These are phyloP conservation scores for Brotula barbata DNA, from an alignment of 2,797 vertebrate species.

Conservation along the genomic window DNA sequence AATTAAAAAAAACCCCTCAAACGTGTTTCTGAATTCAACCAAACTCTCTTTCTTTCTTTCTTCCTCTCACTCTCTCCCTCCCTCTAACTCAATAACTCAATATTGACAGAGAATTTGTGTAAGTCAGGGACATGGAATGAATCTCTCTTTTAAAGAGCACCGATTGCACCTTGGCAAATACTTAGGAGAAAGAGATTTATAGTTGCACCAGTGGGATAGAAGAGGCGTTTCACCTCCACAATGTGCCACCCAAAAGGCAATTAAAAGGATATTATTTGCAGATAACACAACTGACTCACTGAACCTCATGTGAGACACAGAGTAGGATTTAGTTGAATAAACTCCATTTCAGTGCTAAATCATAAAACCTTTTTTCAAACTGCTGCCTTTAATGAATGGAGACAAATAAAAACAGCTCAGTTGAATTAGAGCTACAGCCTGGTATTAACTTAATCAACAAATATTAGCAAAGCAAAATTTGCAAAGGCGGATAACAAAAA, in stretches of 20 bases:
- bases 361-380: constrained; percentile 6
- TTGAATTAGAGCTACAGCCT: constrained; percentile 12
- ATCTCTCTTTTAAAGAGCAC: constrained; percentile 6
- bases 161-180: neutral
- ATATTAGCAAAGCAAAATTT: constrained; percentile 35
- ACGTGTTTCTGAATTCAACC: too few relatives aligned
- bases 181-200: constrained; percentile 3
- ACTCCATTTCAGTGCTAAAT: constrained; percentile 19
- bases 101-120: constrained; percentile 16
- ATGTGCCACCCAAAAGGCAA: neutral
- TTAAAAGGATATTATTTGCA: neutral
- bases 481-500: constrained; percentile 13
- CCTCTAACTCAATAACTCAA: constrained; percentile 25
- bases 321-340: neutral
- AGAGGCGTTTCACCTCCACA: constrained; percentile 1
- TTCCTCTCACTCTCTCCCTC: constrained; percentile 19
- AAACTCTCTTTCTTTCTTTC: too few relatives aligned
- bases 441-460: constrained; percentile 29
- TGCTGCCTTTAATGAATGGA: constrained; percentile 27
- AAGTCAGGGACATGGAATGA: constrained; percentile 14
- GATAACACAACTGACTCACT: constrained; percentile 1
- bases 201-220: neutral
- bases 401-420: constrained; percentile 1
- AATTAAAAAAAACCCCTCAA: too few relatives aligned
- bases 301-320: neutral